Percentiles rank a stretch among this genome's conserved stretches.
Conservation (phyloP, 2,113 vertebrate genomes). For the Bungarus multicinctus region DNA sequence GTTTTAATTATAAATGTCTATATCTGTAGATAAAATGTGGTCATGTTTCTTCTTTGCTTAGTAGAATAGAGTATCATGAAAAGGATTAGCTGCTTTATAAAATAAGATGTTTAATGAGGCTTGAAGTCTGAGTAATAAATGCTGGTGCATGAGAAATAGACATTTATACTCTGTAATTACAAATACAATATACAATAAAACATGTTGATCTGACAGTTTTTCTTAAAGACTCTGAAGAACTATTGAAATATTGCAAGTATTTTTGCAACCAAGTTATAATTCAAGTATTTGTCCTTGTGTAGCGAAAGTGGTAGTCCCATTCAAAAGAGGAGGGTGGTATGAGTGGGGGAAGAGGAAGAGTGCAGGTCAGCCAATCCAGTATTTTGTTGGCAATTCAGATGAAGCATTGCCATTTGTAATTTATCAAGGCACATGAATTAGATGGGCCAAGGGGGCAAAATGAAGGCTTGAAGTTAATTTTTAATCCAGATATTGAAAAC, state of each 20-base stretch:
- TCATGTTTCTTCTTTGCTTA: slow-evolving; percentile 42
- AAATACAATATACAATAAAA: slow-evolving; percentile 45
- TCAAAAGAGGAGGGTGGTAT: not conserved
- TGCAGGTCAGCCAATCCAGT: not conserved
- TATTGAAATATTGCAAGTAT: not conserved
- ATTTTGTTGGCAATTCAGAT: not conserved
- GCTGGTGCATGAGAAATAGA: slow-evolving; percentile 33
- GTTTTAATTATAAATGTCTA: slow-evolving; percentile 34
- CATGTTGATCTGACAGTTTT: slow-evolving; percentile 28
- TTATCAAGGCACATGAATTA: not conserved
- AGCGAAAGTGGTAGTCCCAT: not conserved
- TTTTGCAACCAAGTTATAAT: not conserved
- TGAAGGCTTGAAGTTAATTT: not conserved
- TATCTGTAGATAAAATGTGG: slow-evolving; percentile 29
- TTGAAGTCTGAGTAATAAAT: slow-evolving; percentile 45
- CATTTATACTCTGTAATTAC: slow-evolving; percentile 33
- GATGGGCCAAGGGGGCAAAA: not conserved
- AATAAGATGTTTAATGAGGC: slow-evolving; percentile 57
- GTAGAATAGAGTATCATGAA: slow-evolving; percentile 47
- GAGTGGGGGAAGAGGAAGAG: not conserved
- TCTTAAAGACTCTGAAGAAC: not conserved
- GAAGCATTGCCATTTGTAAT: not conserved
- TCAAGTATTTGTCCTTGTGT: not conserved
- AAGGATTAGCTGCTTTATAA: slow-evolving; percentile 44
- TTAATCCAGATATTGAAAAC: not conserved